These are phyloP conservation scores for Caenorhabditis panamensis DNA, from an alignment of 2,888 invertebrate species.

Conservation along the genomic window DNA sequence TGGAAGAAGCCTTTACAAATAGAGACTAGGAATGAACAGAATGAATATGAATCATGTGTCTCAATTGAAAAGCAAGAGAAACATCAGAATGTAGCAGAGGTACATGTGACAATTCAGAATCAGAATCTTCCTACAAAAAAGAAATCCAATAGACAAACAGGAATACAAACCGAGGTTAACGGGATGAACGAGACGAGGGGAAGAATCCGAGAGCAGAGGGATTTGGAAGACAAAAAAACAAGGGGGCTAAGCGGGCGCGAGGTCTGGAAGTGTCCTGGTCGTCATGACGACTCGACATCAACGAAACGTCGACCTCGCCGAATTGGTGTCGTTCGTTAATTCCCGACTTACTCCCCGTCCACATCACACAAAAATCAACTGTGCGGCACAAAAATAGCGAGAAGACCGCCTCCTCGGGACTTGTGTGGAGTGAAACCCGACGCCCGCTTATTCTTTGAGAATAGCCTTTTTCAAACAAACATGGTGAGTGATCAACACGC, in stretches of 20 bases:
- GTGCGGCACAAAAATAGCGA: conserved; percentile 29
- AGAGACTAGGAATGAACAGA: too few species aligned
- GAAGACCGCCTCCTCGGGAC: background rate
- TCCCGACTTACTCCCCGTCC: background rate
- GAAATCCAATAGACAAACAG: too few species aligned
- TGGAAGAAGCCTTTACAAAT: too few species aligned
- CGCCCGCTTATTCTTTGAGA: conserved; percentile 53
- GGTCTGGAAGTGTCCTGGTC: conserved; percentile 43
- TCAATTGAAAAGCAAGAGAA: too few species aligned
- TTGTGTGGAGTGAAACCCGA: conserved; percentile 35
- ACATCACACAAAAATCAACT: conserved; percentile 1
- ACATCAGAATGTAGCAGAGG: too few species aligned
- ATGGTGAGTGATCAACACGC: conserved; percentile 55
- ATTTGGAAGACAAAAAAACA: conserved; percentile 14
- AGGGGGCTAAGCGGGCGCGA: background rate
- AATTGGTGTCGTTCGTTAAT: background rate
- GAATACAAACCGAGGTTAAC: too few species aligned
- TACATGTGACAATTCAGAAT: too few species aligned
- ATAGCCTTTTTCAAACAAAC: conserved; percentile 58
- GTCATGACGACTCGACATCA: conserved; percentile 34
- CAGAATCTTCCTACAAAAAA: too few species aligned
- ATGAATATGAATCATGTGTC: too few species aligned
- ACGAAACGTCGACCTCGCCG: background rate
- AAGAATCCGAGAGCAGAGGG: too few species aligned
- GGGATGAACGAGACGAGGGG: too few species aligned